Evolutionary conservation across 2,113 vertebrate genomes (phyloP).

Genomic region (Elanoides forficatus): DNA sequence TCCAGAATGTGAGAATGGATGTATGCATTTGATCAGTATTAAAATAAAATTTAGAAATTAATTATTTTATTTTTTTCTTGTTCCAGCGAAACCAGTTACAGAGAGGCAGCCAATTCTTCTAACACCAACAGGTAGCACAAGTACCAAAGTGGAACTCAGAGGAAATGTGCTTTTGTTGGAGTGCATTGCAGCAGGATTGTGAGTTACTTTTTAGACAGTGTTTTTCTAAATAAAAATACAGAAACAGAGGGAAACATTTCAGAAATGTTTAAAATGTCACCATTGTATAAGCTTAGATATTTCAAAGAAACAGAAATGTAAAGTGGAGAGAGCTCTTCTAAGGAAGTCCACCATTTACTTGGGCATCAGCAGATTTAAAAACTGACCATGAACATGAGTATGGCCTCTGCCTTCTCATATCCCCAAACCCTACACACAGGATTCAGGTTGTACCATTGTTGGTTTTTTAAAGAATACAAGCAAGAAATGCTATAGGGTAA

Average conservation of each 20-base stretch:
- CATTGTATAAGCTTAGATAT: background rate
- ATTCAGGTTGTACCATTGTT: background rate
- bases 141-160: constrained; percentile 87
- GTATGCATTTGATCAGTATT: background rate
- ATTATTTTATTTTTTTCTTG: background rate
- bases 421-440: background rate
- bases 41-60: background rate
- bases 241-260: background rate
- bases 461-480: background rate
- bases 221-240: background rate
- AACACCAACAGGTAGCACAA: constrained; percentile 81
- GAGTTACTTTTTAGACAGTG: constrained; percentile 65
- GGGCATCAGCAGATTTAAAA: background rate
- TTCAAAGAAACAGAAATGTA: background rate
- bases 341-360: background rate
- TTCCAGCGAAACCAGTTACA: constrained; percentile 81
- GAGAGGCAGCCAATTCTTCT: constrained; percentile 87
- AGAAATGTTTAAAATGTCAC: background rate
- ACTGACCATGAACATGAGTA: background rate
- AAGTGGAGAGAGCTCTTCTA: background rate
- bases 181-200: constrained; percentile 96
- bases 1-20: background rate
- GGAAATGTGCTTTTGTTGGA: constrained; percentile 90
- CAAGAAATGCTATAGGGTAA: background rate
- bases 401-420: background rate